Evolutionary conservation across 2,797 vertebrate genomes (phyloP).

Genomic region (Tenualosa ilisha): DNA sequence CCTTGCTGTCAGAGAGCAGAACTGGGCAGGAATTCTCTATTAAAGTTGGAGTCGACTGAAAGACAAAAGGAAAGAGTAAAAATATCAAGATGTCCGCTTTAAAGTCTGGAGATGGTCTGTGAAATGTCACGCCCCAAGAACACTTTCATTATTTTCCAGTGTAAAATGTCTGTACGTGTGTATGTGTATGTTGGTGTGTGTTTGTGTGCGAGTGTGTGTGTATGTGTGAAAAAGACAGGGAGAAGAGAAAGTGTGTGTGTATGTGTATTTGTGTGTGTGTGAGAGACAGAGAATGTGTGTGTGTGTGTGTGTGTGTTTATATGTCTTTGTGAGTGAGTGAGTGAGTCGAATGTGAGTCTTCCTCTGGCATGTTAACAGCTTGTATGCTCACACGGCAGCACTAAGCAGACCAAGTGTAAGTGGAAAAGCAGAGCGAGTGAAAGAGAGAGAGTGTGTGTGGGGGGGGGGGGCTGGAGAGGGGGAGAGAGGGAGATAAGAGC

Average conservation of each 20-base stretch:
- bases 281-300: neutral
- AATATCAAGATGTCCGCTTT: conserved; percentile 13
- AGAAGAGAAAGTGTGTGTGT: neutral
- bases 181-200: neutral
- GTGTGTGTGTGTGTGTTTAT: neutral
- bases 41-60: conserved; percentile 28
- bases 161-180: neutral
- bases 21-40: conserved; percentile 17
- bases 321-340: neutral
- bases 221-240: neutral
- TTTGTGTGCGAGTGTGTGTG: neutral
- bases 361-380: neutral
- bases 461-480: no score
- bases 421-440: neutral
- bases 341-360: conserved; percentile 18
- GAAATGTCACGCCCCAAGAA: conserved; percentile 8
- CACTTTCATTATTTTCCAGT: conserved; percentile 21
- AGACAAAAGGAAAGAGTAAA: neutral
- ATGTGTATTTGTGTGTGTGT: neutral
- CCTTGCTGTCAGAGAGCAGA: conserved; percentile 35
- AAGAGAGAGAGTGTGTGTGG: no score
- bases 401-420: neutral
- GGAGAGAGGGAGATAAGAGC: neutral
- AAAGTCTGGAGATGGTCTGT: conserved; percentile 18
- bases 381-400: neutral